Percentiles rank a stretch among this genome's conserved stretches.
Evolutionary conservation across 2,797 vertebrate genomes (phyloP).

Genomic region (Spheniscus humboldti): DNA sequence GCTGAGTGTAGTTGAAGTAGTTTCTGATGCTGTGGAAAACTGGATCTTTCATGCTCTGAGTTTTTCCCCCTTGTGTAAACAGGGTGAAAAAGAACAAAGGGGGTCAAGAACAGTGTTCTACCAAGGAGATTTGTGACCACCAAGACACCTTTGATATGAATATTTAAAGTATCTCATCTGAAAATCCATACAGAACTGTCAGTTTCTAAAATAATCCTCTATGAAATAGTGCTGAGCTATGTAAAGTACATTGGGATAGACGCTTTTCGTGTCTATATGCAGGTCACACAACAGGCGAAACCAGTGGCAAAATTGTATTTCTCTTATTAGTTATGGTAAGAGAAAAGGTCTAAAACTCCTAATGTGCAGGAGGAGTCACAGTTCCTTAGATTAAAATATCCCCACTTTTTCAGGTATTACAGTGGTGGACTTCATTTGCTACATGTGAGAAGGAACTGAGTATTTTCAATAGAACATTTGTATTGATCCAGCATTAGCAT

Average conservation of each 20-base stretch:
- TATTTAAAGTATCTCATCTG: not conserved
- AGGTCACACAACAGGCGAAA: not conserved
- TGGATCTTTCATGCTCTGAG: not conserved
- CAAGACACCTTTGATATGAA: not conserved
- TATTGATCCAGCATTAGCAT: not conserved
- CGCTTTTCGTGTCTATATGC: accelerated
- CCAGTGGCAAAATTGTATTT: not conserved
- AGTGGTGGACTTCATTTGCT: not conserved
- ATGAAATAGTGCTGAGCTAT: not conserved
- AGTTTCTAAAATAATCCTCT: not conserved
- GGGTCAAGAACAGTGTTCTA: not conserved
- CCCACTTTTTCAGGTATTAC: not conserved
- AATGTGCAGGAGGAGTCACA: not conserved
- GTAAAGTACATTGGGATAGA: not conserved
- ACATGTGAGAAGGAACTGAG: not conserved
- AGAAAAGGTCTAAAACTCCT: not conserved
- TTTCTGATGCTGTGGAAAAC: not conserved
- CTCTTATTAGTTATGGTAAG: not conserved
- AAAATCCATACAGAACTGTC: not conserved
- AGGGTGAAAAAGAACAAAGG: not conserved
- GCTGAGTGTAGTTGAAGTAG: not conserved
- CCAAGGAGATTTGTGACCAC: not conserved
- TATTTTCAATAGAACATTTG: not conserved
- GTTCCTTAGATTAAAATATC: not conserved
- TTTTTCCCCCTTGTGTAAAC: not conserved